Percentiles rank a stretch among this genome's conserved stretches.
phyloP scores from a whole-genome alignment of 2,797 vertebrate genomes.

The Dipus sagitta region DNA sequence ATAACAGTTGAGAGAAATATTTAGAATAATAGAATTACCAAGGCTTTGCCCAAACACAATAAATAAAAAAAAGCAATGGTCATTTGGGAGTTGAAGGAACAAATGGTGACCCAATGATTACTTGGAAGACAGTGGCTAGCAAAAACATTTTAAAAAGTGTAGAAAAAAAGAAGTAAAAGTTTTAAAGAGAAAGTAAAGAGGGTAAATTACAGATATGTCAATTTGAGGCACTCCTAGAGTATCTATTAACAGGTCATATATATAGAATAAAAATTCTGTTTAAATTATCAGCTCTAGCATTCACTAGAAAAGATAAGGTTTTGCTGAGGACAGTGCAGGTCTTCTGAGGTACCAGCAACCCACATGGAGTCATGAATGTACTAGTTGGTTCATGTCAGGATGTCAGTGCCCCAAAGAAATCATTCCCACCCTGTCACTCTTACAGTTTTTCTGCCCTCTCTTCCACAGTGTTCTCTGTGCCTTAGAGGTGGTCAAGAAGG shows the following conservation, averaged over 20 bases:
- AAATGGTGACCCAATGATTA: background rate
- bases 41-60: background rate
- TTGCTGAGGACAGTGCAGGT: too few relatives aligned
- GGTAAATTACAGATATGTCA: background rate
- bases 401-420: too few relatives aligned
- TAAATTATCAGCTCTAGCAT: conserved; percentile 6
- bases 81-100: background rate
- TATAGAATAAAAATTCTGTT: background rate
- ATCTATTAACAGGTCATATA: conserved; percentile 5
- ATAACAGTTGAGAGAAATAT: background rate
- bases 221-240: conserved; percentile 11
- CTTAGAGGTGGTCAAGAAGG: background rate
- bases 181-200: background rate
- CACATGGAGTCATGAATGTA: too few relatives aligned
- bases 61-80: background rate
- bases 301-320: background rate
- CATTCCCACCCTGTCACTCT: too few relatives aligned
- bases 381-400: too few relatives aligned
- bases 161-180: background rate
- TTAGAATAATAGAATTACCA: background rate
- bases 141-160: background rate
- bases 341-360: too few relatives aligned
- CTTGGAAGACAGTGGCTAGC: background rate
- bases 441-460: too few relatives aligned
- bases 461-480: too few relatives aligned